phyloP scores from a whole-genome alignment of 2,113 vertebrate genomes.

The Oreochromis aureus region DNA sequence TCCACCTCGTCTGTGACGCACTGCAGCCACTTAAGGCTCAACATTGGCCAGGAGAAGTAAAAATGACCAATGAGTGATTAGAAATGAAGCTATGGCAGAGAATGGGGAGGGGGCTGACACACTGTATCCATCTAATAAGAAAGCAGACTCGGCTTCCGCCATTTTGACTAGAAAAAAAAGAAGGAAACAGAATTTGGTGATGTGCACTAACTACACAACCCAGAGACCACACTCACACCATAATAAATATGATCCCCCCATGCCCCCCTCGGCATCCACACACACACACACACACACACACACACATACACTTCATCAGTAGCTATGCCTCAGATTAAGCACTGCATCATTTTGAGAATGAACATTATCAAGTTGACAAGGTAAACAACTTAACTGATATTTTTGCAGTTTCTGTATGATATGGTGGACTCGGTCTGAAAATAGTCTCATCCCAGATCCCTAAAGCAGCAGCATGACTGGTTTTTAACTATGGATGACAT shows the following conservation, averaged over 20 bases:
- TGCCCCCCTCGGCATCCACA: background rate
- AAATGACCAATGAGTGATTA: conserved; percentile 28
- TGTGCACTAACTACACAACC: background rate
- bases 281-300: background rate
- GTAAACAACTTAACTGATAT: background rate
- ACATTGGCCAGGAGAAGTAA: background rate
- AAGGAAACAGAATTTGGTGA: background rate
- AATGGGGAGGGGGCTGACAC: background rate
- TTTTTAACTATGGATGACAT: background rate
- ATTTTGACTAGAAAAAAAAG: conserved; percentile 13
- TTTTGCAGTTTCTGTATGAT: background rate
- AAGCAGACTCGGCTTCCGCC: background rate
- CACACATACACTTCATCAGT: background rate
- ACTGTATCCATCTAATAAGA: conserved; percentile 1
- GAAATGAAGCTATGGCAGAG: conserved; percentile 2
- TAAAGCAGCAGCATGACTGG: background rate
- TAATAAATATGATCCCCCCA: conserved; percentile 4
- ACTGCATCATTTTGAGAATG: background rate
- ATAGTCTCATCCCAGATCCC: background rate
- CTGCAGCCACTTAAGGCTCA: background rate
- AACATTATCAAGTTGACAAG: background rate
- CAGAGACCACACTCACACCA: background rate
- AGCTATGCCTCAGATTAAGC: background rate
- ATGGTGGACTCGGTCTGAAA: background rate
- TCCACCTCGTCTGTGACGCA: conserved; percentile 18